phyloP scores from a whole-genome alignment of 2,113 vertebrate genomes.

The Orycteropus afer region DNA sequence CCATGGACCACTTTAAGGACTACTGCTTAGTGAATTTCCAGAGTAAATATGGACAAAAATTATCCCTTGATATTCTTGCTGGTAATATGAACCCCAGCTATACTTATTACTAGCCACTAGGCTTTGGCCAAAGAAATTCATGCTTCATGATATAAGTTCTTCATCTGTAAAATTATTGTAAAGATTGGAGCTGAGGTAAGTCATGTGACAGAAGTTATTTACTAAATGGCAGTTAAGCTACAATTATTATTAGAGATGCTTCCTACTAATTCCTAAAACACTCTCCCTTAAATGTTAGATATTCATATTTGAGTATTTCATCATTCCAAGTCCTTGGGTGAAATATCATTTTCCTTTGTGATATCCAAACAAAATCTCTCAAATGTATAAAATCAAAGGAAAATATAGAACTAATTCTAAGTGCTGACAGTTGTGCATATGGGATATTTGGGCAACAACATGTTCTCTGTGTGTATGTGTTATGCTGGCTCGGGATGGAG shows the following conservation, averaged over 20 bases:
- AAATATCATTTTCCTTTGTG: neutral
- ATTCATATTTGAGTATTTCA: conserved; percentile 1
- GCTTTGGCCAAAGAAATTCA: neutral
- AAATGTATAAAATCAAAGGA: neutral
- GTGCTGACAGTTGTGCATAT: neutral
- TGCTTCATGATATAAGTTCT: neutral
- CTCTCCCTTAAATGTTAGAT: neutral
- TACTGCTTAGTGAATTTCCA: neutral
- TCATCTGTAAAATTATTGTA: neutral
- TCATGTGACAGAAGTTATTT: neutral
- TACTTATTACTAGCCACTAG: neutral
- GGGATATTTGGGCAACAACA: neutral
- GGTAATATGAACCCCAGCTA: neutral
- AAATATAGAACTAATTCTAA: conserved; percentile 2
- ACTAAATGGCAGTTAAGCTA: neutral
- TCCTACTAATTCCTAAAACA: neutral
- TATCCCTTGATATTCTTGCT: neutral
- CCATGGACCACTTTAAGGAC: neutral
- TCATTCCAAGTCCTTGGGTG: neutral
- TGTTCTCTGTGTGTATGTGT: neutral
- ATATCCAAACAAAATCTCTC: neutral
- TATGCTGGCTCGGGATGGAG: neutral
- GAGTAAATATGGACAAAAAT: conserved; percentile 14
- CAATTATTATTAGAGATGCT: neutral
- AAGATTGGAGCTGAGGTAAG: neutral